These are phyloP conservation scores for Microcebus jonahi DNA, from an alignment of 2,113 vertebrate genomes.

Conservation along the genomic window DNA sequence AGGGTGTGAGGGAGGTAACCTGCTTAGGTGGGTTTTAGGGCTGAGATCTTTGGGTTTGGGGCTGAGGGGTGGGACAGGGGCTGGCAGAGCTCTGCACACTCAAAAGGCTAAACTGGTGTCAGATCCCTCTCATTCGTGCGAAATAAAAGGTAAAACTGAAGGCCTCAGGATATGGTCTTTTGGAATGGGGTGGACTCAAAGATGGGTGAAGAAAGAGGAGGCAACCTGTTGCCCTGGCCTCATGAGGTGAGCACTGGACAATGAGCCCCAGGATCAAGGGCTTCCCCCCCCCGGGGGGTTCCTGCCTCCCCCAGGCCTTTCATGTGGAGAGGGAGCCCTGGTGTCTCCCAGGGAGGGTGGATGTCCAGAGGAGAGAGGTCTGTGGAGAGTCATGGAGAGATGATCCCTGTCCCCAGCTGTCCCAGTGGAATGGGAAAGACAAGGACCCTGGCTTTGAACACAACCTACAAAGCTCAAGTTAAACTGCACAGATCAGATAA, in stretches of 20 bases:
- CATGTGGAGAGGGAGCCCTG: neutral
- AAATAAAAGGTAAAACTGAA: conserved; percentile 66
- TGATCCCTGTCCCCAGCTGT: neutral
- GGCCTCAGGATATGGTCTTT: neutral
- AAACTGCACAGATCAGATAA: neutral
- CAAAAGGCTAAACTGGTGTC: neutral
- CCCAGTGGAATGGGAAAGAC: neutral
- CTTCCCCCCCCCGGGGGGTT: too few relatives aligned
- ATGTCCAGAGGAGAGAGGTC: neutral
- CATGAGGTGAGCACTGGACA: neutral
- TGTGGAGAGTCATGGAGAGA: too few relatives aligned
- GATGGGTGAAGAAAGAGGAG: neutral
- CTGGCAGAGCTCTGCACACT: neutral
- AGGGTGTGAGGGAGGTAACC: neutral
- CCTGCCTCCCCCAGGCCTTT: neutral
- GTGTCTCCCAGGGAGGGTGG: neutral
- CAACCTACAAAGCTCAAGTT: neutral
- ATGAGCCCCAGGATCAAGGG: fast-evolving
- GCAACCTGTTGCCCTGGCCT: neutral
- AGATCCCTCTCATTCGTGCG: neutral
- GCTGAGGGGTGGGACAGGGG: neutral
- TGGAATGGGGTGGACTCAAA: neutral
- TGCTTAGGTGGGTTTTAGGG: neutral
- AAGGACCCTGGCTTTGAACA: neutral
- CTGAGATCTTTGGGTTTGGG: neutral